These are phyloP conservation scores for Lutraria lutraria DNA, from an alignment of 2,888 invertebrate genomes.

Conservation along the genomic window DNA sequence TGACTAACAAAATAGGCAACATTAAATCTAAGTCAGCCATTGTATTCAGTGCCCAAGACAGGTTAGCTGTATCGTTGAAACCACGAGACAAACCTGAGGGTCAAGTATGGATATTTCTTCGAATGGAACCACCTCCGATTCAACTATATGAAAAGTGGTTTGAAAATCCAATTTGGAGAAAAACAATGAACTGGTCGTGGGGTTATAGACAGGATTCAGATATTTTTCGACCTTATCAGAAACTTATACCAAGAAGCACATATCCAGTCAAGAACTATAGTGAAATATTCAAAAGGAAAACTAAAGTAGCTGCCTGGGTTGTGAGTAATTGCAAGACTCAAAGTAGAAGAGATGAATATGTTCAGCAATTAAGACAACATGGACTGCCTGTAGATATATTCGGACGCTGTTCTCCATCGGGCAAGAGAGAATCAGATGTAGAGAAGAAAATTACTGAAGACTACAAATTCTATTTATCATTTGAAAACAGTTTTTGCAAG, in stretches of 20 bases:
- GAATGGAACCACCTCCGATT: conserved; percentile 45
- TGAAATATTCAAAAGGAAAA: conserved; percentile 35
- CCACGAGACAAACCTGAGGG: background rate
- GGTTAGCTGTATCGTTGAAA: conserved; percentile 16
- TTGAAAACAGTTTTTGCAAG: conserved; percentile 57
- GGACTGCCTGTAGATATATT: conserved; percentile 48
- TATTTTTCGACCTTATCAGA: conserved; percentile 50
- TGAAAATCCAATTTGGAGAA: conserved; percentile 44
- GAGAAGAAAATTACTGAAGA: background rate
- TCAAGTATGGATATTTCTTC: conserved; percentile 53
- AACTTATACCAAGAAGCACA: background rate
- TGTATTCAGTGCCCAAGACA: conserved; percentile 33
- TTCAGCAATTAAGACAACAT: conserved; percentile 31
- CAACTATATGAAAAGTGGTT: background rate
- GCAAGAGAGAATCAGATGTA: background rate
- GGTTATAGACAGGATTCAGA: conserved; percentile 50
- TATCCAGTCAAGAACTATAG: background rate
- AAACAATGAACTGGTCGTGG: conserved; percentile 60
- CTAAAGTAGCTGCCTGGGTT: conserved; percentile 54
- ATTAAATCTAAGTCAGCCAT: conserved; percentile 37
- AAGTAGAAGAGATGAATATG: conserved; percentile 48
- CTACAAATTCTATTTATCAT: conserved; percentile 54
- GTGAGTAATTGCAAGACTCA: conserved; percentile 52
- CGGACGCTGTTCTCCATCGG: conserved; percentile 28
- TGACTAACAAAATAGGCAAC: conserved; percentile 18